Evolutionary conservation across 2,113 vertebrate genomes (phyloP).

Genomic region (Hassar affinis): DNA sequence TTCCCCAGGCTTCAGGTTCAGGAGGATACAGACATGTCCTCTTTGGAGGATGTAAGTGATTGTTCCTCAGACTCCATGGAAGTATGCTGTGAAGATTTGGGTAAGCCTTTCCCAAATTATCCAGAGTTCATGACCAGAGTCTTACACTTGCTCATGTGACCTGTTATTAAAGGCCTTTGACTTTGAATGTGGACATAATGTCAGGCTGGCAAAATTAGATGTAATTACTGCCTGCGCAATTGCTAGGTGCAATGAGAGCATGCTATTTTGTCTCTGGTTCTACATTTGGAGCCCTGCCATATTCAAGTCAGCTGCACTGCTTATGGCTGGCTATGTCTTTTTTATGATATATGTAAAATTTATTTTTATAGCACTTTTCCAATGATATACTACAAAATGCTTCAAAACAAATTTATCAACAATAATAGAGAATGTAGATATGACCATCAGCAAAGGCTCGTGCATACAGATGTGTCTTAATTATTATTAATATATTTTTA

Average conservation of each 20-base stretch:
- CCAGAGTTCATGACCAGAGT: slow-evolving; percentile 20
- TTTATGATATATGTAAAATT: neutral
- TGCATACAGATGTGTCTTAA: no score
- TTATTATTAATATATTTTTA: no score
- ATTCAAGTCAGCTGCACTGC: slow-evolving; percentile 1
- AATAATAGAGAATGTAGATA: no score
- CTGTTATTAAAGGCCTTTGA: slow-evolving; percentile 37
- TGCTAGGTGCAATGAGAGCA: slow-evolving; percentile 39
- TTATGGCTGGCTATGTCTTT: neutral
- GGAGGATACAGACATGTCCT: slow-evolving; percentile 56
- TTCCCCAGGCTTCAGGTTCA: slow-evolving; percentile 64
- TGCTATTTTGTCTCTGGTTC: slow-evolving; percentile 43
- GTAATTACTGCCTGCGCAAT: slow-evolving; percentile 50
- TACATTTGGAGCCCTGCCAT: slow-evolving; percentile 32
- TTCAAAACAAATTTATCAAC: no score
- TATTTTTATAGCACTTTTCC: no score
- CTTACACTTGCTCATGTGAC: slow-evolving; percentile 37
- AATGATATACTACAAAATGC: no score
- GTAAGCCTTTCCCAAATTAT: slow-evolving; percentile 59
- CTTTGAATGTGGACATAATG: slow-evolving; percentile 39
- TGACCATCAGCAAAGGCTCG: no score
- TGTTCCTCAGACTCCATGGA: slow-evolving; percentile 76
- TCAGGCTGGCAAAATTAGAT: slow-evolving; percentile 45
- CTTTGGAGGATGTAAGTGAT: slow-evolving; percentile 73
- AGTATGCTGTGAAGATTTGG: slow-evolving; percentile 69